phyloP scores from a whole-genome alignment of 2,888 invertebrate genomes.

The Cheilosia vulpina region DNA sequence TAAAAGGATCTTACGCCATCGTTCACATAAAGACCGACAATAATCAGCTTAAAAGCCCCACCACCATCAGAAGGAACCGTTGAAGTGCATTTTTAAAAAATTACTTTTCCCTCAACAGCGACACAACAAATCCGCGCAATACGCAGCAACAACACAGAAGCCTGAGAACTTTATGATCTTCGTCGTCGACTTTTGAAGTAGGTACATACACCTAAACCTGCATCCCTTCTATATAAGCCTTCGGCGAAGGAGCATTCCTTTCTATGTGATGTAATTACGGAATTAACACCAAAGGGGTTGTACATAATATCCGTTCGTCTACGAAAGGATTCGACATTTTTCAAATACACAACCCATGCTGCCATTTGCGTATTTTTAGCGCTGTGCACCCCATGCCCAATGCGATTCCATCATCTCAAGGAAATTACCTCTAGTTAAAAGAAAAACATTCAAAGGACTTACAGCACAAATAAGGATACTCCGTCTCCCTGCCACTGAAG shows the following conservation, averaged over 20 bases:
- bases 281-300: slow-evolving; percentile 25
- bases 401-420: slow-evolving; percentile 50
- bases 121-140: not conserved
- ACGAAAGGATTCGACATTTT: slow-evolving; percentile 21
- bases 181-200: no score
- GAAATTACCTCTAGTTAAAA: slow-evolving; percentile 48
- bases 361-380: not conserved
- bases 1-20: not conserved
- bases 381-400: not conserved
- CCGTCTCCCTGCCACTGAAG: not conserved
- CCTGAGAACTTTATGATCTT: slow-evolving; percentile 22
- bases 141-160: not conserved
- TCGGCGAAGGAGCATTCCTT: not conserved
- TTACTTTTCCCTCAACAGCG: not conserved
- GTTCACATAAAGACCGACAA: slow-evolving; percentile 7
- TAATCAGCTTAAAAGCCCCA: slow-evolving; percentile 46
- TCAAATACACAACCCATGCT: not conserved
- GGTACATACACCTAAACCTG: no score
- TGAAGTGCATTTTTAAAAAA: slow-evolving; percentile 26
- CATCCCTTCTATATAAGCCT: not conserved
- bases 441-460: slow-evolving; percentile 42
- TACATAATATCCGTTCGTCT: slow-evolving; percentile 19
- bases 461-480: slow-evolving; percentile 4
- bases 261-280: slow-evolving; percentile 28
- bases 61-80: not conserved